Evolutionary conservation across 2,888 invertebrate genomes (phyloP), one percentile per base, ranked within the genome.

Genomic region (Chloroclystis v-ata): DNA sequence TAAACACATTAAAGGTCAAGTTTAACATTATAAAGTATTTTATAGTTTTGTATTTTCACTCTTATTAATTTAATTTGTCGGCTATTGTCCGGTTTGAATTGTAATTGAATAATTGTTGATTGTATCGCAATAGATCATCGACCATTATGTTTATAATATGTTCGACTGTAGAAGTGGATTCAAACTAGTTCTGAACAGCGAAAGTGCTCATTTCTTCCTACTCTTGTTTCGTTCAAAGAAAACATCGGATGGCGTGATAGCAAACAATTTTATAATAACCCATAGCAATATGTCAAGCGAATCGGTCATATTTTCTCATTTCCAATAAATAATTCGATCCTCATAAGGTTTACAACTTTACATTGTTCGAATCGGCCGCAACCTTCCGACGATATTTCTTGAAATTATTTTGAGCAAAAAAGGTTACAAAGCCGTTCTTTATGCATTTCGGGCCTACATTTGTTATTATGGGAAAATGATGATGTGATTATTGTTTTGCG

Each of bases 401-500:
- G 65, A 80, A 80, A 76, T 72, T 71, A 72, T 72, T 71, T 75
- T 74, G 69, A 35, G 71, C 60, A 69, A 73, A 78, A 77, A 75
- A 75, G 62, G 54, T 61, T 67, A 76, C 71, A 78, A 80, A 76
- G 78, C 76, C 69, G 68, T 83, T 84, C 84, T 85, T 84, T 85
- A 84, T 84, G 85, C 77, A 77, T 82, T 82, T 79, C 63, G 75
- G 72, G 67, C 60, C 74, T 77, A 75, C 82, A 78, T 86, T 84
- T 81, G 82, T 83, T 85, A 83, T 83, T 84, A 83, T 82, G 80
- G 76, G 77, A 82, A 78, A 83, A 85, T 84, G 80, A 86, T 87
- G 84, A 85, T 84, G 77, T 85, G 82, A 85, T 85, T 86, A 87
- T 85, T 87, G 85, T 87, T 86, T 87, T 85, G 86, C 83, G 78